phyloP scores from a whole-genome alignment of 2,113 vertebrate genomes.

The Atrichornis clamosus region DNA sequence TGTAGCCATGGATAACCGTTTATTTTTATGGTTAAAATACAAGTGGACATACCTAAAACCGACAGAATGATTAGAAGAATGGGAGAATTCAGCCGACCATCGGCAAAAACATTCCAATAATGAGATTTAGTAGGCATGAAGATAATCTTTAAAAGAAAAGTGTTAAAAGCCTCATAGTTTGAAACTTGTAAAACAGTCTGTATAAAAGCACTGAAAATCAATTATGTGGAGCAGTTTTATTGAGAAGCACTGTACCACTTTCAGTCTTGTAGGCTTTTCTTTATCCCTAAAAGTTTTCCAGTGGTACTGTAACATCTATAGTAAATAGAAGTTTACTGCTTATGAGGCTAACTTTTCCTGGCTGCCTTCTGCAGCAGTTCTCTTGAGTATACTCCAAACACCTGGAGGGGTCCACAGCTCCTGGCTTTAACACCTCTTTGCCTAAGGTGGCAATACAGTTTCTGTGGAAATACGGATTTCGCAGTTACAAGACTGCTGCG shows the following conservation, averaged over 20 bases:
- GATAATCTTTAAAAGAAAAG: neutral
- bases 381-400: neutral
- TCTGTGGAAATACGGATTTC: neutral
- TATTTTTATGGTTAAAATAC: neutral
- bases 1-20: neutral
- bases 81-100: neutral
- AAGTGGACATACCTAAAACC: neutral
- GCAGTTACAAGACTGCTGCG: fast-evolving
- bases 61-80: neutral
- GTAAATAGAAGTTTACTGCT: neutral
- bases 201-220: neutral
- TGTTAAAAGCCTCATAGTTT: neutral
- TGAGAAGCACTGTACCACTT: neutral
- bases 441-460: neutral
- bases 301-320: neutral
- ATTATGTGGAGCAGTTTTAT: neutral
- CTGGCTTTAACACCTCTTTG: neutral
- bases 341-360: neutral
- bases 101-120: neutral
- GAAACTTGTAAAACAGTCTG: neutral
- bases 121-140: neutral
- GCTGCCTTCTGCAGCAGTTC: neutral
- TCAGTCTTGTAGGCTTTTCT: neutral
- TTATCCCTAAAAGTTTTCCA: neutral
- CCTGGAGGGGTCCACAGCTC: neutral